Evolutionary conservation across 1,140 invertebrate species (phyloP).

Genomic region (Marisa cornuarietis): DNA sequence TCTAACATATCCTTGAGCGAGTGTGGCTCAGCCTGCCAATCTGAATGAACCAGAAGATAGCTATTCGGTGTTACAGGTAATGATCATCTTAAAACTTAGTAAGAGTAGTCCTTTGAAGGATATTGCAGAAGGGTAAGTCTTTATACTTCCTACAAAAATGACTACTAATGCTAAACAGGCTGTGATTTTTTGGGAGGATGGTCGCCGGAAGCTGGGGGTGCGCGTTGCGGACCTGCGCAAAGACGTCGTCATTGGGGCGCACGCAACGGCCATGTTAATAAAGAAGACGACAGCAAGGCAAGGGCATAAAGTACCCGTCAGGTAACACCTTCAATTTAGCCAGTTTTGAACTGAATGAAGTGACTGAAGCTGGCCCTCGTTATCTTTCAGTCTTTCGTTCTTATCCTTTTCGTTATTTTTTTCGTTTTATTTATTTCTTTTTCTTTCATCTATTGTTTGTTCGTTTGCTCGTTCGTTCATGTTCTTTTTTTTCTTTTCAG

Average conservation of each 20-base stretch:
- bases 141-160: too few relatives aligned
- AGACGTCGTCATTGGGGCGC: constrained; percentile 63
- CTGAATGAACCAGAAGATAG: not conserved
- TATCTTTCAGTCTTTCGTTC: not conserved
- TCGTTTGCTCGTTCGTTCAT: too few relatives aligned
- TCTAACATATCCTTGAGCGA: not conserved
- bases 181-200: constrained; percentile 71
- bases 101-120: too few relatives aligned
- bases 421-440: too few relatives aligned
- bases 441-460: too few relatives aligned
- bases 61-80: too few relatives aligned
- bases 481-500: too few relatives aligned
- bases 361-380: not conserved
- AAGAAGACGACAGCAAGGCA: constrained; percentile 56
- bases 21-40: not conserved
- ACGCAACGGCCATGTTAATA: constrained; percentile 88
- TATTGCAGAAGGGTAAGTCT: too few relatives aligned
- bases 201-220: constrained; percentile 78
- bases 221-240: constrained; percentile 61
- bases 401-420: too few relatives aligned
- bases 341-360: not conserved
- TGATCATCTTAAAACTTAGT: too few relatives aligned
- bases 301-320: constrained; percentile 23
- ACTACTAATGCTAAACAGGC: constrained; percentile 33
- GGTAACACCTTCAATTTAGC: not conserved